Conservation (phyloP, 2,113 vertebrate species). For the Neomonachus schauinslandi region DNA sequence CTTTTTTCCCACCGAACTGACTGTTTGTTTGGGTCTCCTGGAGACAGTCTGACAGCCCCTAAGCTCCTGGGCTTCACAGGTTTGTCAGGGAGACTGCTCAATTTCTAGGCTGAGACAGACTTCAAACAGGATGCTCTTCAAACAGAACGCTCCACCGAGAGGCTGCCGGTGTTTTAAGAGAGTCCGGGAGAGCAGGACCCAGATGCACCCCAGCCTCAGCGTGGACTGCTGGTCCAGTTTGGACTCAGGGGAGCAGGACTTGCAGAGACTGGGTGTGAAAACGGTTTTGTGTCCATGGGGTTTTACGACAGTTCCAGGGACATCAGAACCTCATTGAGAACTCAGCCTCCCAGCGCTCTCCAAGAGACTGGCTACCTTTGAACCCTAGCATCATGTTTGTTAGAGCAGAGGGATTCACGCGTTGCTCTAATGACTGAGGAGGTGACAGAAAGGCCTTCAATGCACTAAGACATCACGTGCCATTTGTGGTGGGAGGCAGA, state of each 20-base stretch:
- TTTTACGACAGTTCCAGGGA: neutral
- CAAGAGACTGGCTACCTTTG: neutral
- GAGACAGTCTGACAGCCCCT: constrained; percentile 4
- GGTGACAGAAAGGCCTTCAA: neutral
- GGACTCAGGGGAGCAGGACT: neutral
- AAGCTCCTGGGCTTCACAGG: neutral
- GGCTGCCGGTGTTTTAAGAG: neutral
- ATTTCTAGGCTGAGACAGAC: neutral
- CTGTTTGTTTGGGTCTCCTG: constrained; percentile 44
- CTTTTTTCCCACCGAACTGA: neutral
- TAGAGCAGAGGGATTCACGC: neutral
- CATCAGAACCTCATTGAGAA: neutral
- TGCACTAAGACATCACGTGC: neutral
- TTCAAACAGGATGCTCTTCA: neutral
- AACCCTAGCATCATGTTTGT: neutral
- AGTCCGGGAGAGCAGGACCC: neutral
- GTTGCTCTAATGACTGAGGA: neutral
- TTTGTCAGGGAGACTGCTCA: neutral
- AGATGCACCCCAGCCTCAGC: neutral
- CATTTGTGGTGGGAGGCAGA: neutral
- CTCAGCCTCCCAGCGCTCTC: neutral
- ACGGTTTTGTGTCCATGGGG: too few relatives aligned
- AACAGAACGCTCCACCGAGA: neutral
- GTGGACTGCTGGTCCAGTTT: neutral
- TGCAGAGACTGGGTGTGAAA: fast-evolving